Base-by-base conservation (phyloP, 2,113 vertebrate genomes). In the Cathartes aura region DNA sequence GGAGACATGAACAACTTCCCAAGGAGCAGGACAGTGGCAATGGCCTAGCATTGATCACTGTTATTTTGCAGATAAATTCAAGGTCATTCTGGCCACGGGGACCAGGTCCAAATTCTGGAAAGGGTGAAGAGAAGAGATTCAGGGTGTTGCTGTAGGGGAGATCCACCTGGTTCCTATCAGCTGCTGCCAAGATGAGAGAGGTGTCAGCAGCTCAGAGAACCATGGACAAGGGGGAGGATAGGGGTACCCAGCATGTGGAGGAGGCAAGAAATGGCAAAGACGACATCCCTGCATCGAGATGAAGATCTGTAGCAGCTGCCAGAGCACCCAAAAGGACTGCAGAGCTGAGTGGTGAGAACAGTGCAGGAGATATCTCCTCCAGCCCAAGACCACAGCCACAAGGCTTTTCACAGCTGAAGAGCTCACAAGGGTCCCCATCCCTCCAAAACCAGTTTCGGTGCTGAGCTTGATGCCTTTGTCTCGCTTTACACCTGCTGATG, bases 1-100 rank as follows among this genome's bases (percentile, higher is more conserved):
- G 63, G 80, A 73, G 38, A n/a, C 32, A 16, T 1, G 21, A 86
- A 58, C 8, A 9, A 9, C 6, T 64, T 92, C 40, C 58, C 30
- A 73, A 42, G 45, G 66, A 89, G 36, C 74, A 76, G 40, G 32
- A 56, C 48, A 36, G 0, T 43, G 34, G 30, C 36, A 52, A 2
- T 27, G 50, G 11, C 50, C 58, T 67, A 72, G 40, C 17, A 15
- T 8, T 72, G 36, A 6, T 85, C 48, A 2, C 1, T 72, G 74
- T 27, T 89, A 45, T 23, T 87, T 81, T 58, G n/a, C 42, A 89
- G 63, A 48, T 83, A 56, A 82, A 50, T 14, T 73, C 45, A 82
- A 73, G 22, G 16, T 73, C 1, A 1, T 48, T 74, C 15, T 48
- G 59, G 6, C 32, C 5, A 3, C 1, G 1, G 17, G 11, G 29